Evolutionary conservation across 2,888 invertebrate genomes (phyloP).

Genomic region (Drosophila longiperda): DNA sequence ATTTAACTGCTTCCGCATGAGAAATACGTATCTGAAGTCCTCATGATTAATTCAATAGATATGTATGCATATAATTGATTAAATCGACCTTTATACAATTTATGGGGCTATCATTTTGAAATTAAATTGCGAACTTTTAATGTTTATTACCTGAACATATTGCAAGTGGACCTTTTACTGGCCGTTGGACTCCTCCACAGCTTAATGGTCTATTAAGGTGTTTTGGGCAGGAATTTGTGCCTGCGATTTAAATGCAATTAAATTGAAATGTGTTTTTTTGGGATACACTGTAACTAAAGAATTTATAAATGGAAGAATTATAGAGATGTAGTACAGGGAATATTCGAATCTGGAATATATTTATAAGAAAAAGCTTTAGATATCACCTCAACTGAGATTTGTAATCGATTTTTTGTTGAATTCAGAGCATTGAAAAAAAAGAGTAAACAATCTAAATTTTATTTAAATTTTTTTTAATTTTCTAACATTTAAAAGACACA

Average conservation of each 20-base stretch:
- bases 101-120: conserved; percentile 52
- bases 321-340: neutral
- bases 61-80: conserved; percentile 55
- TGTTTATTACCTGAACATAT: conserved; percentile 68
- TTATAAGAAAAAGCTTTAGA: neutral
- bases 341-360: neutral
- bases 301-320: neutral
- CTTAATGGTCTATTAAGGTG: conserved; percentile 75
- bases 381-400: neutral
- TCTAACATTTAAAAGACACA: too few species aligned
- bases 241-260: conserved; percentile 76
- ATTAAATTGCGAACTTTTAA: conserved; percentile 53
- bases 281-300: conserved; percentile 6
- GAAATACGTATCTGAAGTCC: neutral
- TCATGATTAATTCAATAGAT: conserved; percentile 44
- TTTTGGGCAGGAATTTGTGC: conserved; percentile 34
- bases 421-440: too few species aligned
- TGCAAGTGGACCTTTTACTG: conserved; percentile 52
- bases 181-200: neutral
- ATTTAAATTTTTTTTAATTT: too few species aligned
- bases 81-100: conserved; percentile 55
- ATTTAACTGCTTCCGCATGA: neutral
- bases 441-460: too few species aligned
- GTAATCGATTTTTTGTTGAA: neutral
- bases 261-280: conserved; percentile 53